A percentile compares a stretch with the other conserved stretches of the same genome.
phyloP scores from a whole-genome alignment of 2,888 invertebrate species.

The Meta bourneti region DNA sequence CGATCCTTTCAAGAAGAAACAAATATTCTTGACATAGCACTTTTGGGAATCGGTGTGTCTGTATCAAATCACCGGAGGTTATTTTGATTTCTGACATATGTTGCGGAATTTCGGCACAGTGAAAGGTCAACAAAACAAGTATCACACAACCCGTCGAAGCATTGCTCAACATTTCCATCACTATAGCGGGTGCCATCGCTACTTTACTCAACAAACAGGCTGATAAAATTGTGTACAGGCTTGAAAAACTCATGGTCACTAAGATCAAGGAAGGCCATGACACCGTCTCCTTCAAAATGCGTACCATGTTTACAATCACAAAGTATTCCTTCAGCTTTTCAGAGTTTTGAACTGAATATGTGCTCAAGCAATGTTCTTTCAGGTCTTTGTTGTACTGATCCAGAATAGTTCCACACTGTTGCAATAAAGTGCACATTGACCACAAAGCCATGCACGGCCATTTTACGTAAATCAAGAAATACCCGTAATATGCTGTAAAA shows the following conservation, averaged over 20 bases:
- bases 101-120: not conserved
- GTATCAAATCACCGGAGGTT: too few relatives aligned
- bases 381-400: not conserved
- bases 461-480: not conserved
- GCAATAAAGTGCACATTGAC: not conserved
- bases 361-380: not conserved
- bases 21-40: not conserved
- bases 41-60: not conserved
- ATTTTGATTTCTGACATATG: not conserved
- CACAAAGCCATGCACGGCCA: not conserved
- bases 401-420: not conserved
- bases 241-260: not conserved
- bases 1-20: not conserved
- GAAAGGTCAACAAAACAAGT: not conserved
- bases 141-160: not conserved
- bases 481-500: not conserved
- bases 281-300: not conserved
- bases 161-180: not conserved
- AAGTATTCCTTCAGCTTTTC: not conserved
- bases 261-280: not conserved
- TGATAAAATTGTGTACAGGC: not conserved
- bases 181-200: not conserved
- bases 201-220: not conserved
- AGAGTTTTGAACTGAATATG: not conserved
- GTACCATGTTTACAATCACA: not conserved